Evolutionary conservation across 2,113 vertebrate species (phyloP).

Genomic region (Leptodactylus fuscus): DNA sequence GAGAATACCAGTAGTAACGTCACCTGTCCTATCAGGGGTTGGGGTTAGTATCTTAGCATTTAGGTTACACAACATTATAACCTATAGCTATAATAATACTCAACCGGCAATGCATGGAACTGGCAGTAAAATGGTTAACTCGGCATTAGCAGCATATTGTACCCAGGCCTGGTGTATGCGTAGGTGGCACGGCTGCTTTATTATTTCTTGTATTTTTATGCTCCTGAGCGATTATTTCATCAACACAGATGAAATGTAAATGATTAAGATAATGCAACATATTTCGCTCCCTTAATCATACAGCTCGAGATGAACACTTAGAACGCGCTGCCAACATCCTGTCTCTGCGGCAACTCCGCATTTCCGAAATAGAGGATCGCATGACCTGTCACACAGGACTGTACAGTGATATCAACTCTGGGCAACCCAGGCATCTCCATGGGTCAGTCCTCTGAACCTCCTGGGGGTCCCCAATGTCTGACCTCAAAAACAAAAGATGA

Average conservation of each 20-base stretch:
- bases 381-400: not conserved
- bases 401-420: not conserved
- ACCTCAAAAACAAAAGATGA: too few relatives aligned
- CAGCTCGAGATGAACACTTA: not conserved
- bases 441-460: too few relatives aligned
- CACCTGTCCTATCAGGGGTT: not conserved
- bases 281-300: not conserved
- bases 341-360: not conserved
- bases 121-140: slow-evolving; percentile 11
- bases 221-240: slow-evolving; percentile 56
- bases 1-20: not conserved
- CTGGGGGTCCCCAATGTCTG: too few relatives aligned
- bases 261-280: slow-evolving; percentile 33
- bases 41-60: not conserved
- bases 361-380: not conserved
- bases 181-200: slow-evolving; percentile 40
- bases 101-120: not conserved
- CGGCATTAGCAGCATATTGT: not conserved
- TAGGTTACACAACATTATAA: not conserved
- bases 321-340: slow-evolving; percentile 1
- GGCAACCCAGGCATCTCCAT: too few relatives aligned
- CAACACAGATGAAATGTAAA: slow-evolving; percentile 46
- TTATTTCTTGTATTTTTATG: slow-evolving; percentile 54
- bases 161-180: not conserved
- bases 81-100: not conserved